These are phyloP conservation scores for Fundulus diaphanus DNA, from an alignment of 2,797 vertebrate species.

Conservation along the genomic window DNA sequence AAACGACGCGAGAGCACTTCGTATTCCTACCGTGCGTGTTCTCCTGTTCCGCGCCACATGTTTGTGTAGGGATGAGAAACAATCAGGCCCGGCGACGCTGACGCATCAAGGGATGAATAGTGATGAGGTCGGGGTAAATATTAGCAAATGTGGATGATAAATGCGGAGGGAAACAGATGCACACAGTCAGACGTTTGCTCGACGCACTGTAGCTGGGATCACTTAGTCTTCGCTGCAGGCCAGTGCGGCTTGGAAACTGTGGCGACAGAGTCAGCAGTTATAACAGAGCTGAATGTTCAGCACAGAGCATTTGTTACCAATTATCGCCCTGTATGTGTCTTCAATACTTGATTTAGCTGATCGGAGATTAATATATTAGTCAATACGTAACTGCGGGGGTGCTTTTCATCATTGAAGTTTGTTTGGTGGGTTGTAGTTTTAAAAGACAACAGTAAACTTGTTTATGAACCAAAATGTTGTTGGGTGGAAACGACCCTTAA, in stretches of 20 bases:
- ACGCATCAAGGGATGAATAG: slow-evolving; percentile 68
- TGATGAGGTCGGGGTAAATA: slow-evolving; percentile 75
- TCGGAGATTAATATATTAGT: neutral
- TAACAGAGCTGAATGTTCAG: slow-evolving; percentile 11
- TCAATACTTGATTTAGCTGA: neutral
- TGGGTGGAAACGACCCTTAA: neutral
- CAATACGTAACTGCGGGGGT: neutral
- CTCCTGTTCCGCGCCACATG: slow-evolving; percentile 63
- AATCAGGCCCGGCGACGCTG: slow-evolving; percentile 41
- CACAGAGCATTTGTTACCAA: neutral
- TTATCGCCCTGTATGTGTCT: neutral
- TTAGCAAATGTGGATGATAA: slow-evolving; percentile 58
- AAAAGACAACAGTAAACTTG: neutral
- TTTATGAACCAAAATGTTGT: neutral
- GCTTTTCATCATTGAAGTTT: neutral
- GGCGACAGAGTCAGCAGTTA: slow-evolving; percentile 48
- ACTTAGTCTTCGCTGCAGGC: slow-evolving; percentile 44
- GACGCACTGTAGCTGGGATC: slow-evolving; percentile 37
- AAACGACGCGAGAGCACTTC: slow-evolving; percentile 37
- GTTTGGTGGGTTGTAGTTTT: neutral
- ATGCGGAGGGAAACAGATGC: slow-evolving; percentile 35
- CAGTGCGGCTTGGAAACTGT: slow-evolving; percentile 45
- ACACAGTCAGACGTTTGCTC: slow-evolving; percentile 27
- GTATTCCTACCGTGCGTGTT: slow-evolving; percentile 59
- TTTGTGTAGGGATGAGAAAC: slow-evolving; percentile 69